Evolutionary conservation across 2,113 vertebrate species (phyloP).

Genomic region (Cyprinodon tularosa): DNA sequence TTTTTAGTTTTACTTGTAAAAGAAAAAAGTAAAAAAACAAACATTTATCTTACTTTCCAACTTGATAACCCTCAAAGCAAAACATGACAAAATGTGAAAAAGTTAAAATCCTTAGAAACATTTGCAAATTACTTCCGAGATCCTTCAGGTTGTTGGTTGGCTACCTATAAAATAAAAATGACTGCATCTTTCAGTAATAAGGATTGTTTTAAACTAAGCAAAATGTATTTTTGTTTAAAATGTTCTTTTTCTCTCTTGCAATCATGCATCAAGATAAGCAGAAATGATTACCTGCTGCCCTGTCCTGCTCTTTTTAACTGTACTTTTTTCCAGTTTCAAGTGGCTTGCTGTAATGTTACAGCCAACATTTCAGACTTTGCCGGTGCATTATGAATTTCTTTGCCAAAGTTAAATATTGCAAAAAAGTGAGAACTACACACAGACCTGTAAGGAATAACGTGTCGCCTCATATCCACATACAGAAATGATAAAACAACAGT

Average conservation of each 20-base stretch:
- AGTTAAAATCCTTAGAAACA: not conserved
- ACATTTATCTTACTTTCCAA: not conserved
- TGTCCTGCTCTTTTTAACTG: slow-evolving; percentile 42
- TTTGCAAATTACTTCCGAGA: too few relatives aligned
- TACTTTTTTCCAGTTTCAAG: slow-evolving; percentile 55
- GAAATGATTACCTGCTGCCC: slow-evolving; percentile 33
- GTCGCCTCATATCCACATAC: slow-evolving; percentile 16
- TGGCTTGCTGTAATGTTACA: slow-evolving; percentile 28
- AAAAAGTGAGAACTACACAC: slow-evolving; percentile 11
- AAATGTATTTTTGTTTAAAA: slow-evolving; percentile 15
- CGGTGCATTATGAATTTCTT: slow-evolving; percentile 8
- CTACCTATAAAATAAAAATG: not conserved
- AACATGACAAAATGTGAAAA: not conserved
- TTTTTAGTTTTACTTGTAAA: not conserved
- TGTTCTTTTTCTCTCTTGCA: slow-evolving; percentile 11
- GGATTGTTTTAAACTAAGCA: slow-evolving; percentile 26
- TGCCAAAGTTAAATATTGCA: slow-evolving; percentile 24
- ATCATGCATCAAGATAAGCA: slow-evolving; percentile 32
- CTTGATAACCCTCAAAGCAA: not conserved
- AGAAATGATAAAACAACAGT: slow-evolving; percentile 24
- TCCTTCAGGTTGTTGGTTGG: not conserved
- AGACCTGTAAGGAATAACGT: slow-evolving; percentile 12
- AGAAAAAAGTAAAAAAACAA: not conserved
- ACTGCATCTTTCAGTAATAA: slow-evolving; percentile 5
- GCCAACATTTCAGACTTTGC: not conserved